phyloP scores from a whole-genome alignment of 2,888 invertebrate genomes.

The Sarcophaga rosellei region DNA sequence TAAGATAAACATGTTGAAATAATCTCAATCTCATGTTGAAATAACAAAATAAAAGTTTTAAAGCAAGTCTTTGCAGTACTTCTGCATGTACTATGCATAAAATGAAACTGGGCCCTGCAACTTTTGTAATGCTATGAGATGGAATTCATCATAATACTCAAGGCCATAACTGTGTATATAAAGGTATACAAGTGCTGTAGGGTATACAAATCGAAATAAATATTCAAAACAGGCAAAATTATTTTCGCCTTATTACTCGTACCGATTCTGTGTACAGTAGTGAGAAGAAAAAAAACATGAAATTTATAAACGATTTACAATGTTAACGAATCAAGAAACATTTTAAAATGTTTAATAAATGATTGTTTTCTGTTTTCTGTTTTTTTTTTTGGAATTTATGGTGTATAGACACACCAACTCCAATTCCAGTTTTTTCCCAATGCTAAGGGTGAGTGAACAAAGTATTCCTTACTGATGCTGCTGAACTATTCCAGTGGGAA shows the following conservation, averaged over 20 bases:
- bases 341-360: conserved; percentile 36
- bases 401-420: background rate
- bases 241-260: background rate
- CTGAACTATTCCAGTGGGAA: background rate
- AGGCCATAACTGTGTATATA: background rate
- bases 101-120: background rate
- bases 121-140: too few relatives aligned
- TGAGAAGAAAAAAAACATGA: background rate
- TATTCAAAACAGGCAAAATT: conserved; percentile 41
- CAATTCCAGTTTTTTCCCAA: background rate
- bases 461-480: background rate
- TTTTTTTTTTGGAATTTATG: background rate
- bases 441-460: background rate
- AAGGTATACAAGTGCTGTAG: too few relatives aligned
- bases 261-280: background rate
- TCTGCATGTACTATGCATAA: background rate
- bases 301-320: background rate
- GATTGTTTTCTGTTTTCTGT: background rate
- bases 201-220: background rate
- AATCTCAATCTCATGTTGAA: too few relatives aligned
- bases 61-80: too few relatives aligned
- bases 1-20: too few relatives aligned
- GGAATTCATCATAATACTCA: too few relatives aligned
- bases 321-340: conserved; percentile 24
- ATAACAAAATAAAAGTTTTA: too few relatives aligned